Evolutionary conservation across 2,113 vertebrate species (phyloP).

Genomic region (Ardeotis arabs): DNA sequence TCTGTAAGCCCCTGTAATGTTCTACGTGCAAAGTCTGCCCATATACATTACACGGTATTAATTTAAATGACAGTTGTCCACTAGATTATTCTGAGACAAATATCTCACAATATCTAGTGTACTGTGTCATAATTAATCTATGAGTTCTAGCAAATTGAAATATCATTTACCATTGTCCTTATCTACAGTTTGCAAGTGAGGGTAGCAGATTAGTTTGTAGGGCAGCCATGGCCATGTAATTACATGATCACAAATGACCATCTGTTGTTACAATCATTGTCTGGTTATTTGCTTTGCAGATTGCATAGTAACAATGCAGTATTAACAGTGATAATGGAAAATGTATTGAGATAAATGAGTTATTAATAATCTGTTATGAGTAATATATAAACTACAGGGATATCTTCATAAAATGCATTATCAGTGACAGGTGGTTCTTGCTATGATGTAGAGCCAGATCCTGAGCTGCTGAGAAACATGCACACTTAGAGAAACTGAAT

Average conservation of each 20-base stretch:
- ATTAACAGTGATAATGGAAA: conserved; percentile 53
- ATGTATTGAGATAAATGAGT: conserved; percentile 50
- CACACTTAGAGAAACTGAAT: background rate
- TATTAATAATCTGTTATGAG: conserved; percentile 45
- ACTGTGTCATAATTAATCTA: background rate
- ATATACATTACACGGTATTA: background rate
- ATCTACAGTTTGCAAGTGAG: conserved; percentile 15
- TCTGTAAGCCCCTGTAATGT: background rate
- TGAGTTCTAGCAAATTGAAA: background rate
- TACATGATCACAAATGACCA: conserved; percentile 46
- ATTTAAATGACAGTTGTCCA: background rate
- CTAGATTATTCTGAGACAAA: background rate
- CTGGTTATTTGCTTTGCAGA: conserved; percentile 44
- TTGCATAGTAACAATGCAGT: background rate
- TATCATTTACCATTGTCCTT: conserved; percentile 7
- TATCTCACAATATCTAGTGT: background rate
- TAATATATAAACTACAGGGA: background rate
- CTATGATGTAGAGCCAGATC: background rate
- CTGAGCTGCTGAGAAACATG: background rate
- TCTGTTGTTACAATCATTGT: conserved; percentile 34
- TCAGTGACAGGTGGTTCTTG: background rate
- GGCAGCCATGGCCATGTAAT: conserved; percentile 15
- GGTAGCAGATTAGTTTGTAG: conserved; percentile 32
- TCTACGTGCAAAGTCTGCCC: background rate
- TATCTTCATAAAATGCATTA: conserved; percentile 24